Percentiles rank a stretch among this genome's conserved stretches.
Conservation (phyloP, 2,797 vertebrate genomes). For the Lerista edwardsae region DNA sequence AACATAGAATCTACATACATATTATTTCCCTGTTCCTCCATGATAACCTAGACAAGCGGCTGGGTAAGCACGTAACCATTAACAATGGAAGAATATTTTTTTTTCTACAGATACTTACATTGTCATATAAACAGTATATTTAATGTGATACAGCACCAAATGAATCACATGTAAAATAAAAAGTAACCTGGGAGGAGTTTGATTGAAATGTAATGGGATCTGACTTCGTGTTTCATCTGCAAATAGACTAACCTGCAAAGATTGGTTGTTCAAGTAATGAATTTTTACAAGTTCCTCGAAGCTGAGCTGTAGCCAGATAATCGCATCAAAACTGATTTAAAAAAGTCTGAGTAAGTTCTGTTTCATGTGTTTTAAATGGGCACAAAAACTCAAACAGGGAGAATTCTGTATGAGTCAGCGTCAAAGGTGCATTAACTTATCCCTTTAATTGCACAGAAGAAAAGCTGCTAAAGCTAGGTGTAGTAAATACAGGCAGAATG, state of each 20-base stretch:
- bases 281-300: conserved; percentile 72
- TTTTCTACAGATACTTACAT: conserved; percentile 36
- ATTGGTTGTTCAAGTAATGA: conserved; percentile 74
- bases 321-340: conserved; percentile 72
- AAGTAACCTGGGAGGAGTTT: conserved; percentile 55
- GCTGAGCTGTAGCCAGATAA: conserved; percentile 72
- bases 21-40: conserved; percentile 39
- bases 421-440: conserved; percentile 60
- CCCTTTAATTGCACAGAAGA: conserved; percentile 67
- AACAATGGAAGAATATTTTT: not conserved
- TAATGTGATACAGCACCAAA: conserved; percentile 45
- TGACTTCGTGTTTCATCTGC: conserved; percentile 79
- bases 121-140: not conserved
- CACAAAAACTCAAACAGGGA: conserved; percentile 35
- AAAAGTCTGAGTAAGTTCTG: conserved; percentile 64
- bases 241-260: conserved; percentile 70
- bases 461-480: conserved; percentile 62
- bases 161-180: conserved; percentile 40
- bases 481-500: conserved; percentile 69
- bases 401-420: conserved; percentile 47
- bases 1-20: conserved; percentile 41
- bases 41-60: not conserved
- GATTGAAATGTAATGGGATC: conserved; percentile 79
- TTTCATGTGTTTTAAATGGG: conserved; percentile 43
- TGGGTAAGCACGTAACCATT: conserved; percentile 16